Percentiles rank a stretch among this genome's conserved stretches.
These are phyloP conservation scores for Acrocyrtus sp. DNA, from an alignment of 2,888 invertebrate species.

Conservation along the genomic window DNA sequence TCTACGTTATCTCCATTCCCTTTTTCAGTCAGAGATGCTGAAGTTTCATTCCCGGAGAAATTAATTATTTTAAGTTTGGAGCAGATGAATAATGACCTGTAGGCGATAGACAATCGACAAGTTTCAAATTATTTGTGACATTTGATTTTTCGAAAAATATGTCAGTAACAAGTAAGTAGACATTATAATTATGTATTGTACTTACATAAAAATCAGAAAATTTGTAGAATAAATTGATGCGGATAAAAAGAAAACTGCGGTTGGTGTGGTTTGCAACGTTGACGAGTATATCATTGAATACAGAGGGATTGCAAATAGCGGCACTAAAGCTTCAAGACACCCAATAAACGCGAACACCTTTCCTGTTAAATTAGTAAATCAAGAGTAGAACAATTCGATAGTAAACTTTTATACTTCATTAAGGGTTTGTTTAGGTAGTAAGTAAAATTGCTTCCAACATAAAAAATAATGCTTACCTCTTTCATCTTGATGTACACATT, in stretches of 20 bases:
- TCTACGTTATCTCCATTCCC: neutral
- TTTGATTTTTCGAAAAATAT: neutral
- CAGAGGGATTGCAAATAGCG: conserved; percentile 60
- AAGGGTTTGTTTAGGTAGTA: neutral
- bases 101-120: neutral
- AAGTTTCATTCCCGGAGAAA: conserved; percentile 57
- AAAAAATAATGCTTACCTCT: conserved; percentile 49
- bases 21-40: conserved; percentile 41
- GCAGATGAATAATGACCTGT: conserved; percentile 56
- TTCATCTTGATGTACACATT: conserved; percentile 62
- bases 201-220: conserved; percentile 60
- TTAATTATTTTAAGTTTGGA: conserved; percentile 57
- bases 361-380: conserved; percentile 40
- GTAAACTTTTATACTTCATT: neutral
- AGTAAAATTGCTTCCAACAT: neutral
- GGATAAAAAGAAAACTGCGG: conserved; percentile 59
- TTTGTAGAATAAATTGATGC: conserved; percentile 54
- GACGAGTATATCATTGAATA: conserved; percentile 60
- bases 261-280: conserved; percentile 56
- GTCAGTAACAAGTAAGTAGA: neutral
- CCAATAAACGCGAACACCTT: conserved; percentile 62
- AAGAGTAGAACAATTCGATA: neutral
- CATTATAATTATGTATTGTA: too few species aligned
- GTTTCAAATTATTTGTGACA: too few species aligned
- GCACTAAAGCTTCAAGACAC: conserved; percentile 63